Percentiles rank a stretch among this genome's conserved stretches.
phyloP scores from a whole-genome alignment of 2,113 vertebrate genomes.

The Sorex fumeus region DNA sequence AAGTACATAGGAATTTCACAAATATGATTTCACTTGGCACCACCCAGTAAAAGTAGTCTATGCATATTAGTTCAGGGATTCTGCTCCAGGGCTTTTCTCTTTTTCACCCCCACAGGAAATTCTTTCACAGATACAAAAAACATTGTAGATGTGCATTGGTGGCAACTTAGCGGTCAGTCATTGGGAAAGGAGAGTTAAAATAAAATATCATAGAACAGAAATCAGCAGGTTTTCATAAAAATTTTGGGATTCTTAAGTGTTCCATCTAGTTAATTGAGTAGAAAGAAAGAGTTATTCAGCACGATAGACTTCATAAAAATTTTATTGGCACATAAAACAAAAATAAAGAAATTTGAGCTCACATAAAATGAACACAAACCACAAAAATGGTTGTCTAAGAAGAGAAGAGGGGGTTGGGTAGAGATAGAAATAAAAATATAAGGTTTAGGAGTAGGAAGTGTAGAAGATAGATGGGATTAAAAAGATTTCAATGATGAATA shows the following conservation, averaged over 20 bases:
- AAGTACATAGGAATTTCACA: neutral
- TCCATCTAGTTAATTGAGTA: neutral
- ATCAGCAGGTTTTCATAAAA: neutral
- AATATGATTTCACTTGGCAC: neutral
- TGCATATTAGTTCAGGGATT: neutral
- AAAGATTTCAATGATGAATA: neutral
- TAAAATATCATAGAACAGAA: neutral
- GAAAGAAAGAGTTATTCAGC: neutral
- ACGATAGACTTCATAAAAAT: neutral
- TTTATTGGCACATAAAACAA: neutral
- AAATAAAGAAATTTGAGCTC: neutral
- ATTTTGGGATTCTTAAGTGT: fast-evolving
- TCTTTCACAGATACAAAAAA: neutral
- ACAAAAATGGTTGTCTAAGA: neutral
- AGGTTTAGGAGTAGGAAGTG: neutral
- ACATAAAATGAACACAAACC: neutral
- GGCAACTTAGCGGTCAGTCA: neutral
- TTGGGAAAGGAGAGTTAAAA: neutral
- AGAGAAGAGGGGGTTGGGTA: neutral
- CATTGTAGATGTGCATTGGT: neutral
- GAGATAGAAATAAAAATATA: neutral
- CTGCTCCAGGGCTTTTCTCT: neutral
- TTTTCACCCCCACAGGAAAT: neutral
- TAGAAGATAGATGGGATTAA: neutral
- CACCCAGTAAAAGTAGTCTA: neutral